phyloP scores from a whole-genome alignment of 2,888 invertebrate genomes.

The Nomada ruficornis region DNA sequence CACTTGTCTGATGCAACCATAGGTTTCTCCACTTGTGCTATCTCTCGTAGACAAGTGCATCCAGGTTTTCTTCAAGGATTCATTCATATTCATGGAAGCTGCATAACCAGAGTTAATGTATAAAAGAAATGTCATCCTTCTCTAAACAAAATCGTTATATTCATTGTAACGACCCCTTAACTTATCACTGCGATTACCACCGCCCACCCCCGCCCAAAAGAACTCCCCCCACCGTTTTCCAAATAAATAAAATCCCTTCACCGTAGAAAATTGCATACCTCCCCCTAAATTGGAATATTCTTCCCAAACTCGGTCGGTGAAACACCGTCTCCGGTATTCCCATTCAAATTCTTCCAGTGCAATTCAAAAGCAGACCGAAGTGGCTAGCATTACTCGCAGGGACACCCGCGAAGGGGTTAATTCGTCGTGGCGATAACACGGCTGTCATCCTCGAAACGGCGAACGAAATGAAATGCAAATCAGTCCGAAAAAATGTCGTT shows the following conservation, averaged over 20 bases:
- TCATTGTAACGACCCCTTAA: no score
- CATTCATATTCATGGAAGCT: not conserved
- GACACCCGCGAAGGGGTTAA: conserved; percentile 14
- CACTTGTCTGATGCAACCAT: conserved; percentile 69
- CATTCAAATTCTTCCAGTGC: conserved; percentile 32
- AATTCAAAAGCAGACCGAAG: conserved; percentile 33
- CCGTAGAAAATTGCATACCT: not conserved
- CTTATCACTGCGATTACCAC: no score
- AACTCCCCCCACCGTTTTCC: no score
- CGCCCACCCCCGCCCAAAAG: not conserved
- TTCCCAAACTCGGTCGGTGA: not conserved
- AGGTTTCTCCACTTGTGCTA: conserved; percentile 65
- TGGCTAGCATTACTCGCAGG: conserved; percentile 2
- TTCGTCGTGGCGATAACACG: conserved; percentile 33
- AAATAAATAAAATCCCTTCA: not conserved
- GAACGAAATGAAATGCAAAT: conserved; percentile 40
- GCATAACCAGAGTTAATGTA: not conserved
- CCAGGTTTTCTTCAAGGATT: conserved; percentile 3
- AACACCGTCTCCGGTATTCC: conserved; percentile 29
- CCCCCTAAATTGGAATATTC: conserved; percentile 35
- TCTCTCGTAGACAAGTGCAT: conserved; percentile 40
- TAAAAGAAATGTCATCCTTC: no score
- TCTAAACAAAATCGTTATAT: no score
- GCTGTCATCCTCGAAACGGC: conserved; percentile 4
- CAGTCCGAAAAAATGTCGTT: conserved; percentile 45